Evolutionary conservation across 2,797 vertebrate species (phyloP), one percentile per base, ranked within the genome.

Genomic region (Accipiter fasciatus): DNA sequence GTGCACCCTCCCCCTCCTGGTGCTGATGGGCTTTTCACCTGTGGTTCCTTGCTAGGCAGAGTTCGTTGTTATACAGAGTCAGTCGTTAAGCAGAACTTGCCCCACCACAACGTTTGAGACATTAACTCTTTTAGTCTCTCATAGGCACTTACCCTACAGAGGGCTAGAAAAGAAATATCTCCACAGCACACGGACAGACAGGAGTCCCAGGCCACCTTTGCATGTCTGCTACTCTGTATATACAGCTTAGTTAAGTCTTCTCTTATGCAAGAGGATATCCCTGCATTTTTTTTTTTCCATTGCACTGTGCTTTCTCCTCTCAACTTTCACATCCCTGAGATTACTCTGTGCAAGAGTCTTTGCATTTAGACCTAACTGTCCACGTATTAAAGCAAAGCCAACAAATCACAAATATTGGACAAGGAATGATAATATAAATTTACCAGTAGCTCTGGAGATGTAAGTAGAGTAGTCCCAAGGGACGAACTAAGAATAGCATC

Each of bases 361-460:
- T 52, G 59, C 89, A 83, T 91, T 96, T 87, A 92, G 67, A 76
- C 50, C 89, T 93, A 89, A 83, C 94, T 62, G 12, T 67, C 57
- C 50, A 50, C 82, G 47, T 95, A 64, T 96, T 95, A 95, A 96
- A 87, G 82, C 61, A 91, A 94, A 95, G 83, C 58, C 71, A 95
- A 94, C 89, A 97, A 97, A 97, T 97, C 91, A 98, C 5, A 0
- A 92, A 62, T 78, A 97, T 96, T 93, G 96, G 87, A 97, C 75
- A 96, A 94, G 89, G 93, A 96, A 95, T 17, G 75, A 94, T 96
- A 84, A 91, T 86, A 86, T 90, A 92, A 96, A 96, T 96, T 91
- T 96, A 78, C 57, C 76, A 93, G 85, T 90, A 94, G 93, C 77
- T 93, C 81, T 94, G 84, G 85, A 96, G 85, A 97, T 91, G 37